Evolutionary conservation across 2,797 vertebrate genomes (phyloP), one percentile per base, ranked within the genome.

Genomic region (Cryptoblepharus egeriae): DNA sequence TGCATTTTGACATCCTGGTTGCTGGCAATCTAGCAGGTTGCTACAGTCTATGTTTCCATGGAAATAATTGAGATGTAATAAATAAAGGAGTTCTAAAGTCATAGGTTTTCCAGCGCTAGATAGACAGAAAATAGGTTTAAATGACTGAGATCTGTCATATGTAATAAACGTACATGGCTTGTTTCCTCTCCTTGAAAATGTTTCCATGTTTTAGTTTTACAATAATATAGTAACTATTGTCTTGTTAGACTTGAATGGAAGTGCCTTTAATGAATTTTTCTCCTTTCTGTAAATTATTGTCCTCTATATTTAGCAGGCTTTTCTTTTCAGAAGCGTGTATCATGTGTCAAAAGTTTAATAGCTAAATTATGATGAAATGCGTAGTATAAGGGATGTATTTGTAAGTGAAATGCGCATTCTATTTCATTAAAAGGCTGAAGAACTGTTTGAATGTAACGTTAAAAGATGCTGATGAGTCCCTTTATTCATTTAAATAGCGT

Each of bases 31-130:
- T 80, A 82, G 85, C 90, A 89, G 91, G 91, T 93, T 85, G 79
- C 90, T 84, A 91, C 82, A 85, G 90, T 89, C 83, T 74, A 86
- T 6, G 95, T 96, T 96, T 96, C 95, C 95, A 95, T 95, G 95
- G 95, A 95, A 95, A 96, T 96, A 95, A 96, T 94, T 95, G 96
- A 96, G 93, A 93, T 92, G 93, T 94, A 95, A 95, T 95, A 95
- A 96, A 95, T 93, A 95, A 93, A 93, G 89, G 92, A 91, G 63
- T 92, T 94, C 92, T 92, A 91, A 95, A 93, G 95, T 95, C 95
- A 95, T 91, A 96, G 93, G 93, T 94, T 94, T 92, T 92, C 91
- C 89, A 93, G 91, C 93, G 95, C 90, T 93, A 52, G 93, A 75
- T 87, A 93, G 91, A 92, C 92, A 90, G 85, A 94, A 93, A 94